A percentile compares a stretch with the other conserved stretches of the same genome.
These are phyloP conservation scores for Tenthredo livida DNA, from an alignment of 2,888 invertebrate species.

Conservation along the genomic window DNA sequence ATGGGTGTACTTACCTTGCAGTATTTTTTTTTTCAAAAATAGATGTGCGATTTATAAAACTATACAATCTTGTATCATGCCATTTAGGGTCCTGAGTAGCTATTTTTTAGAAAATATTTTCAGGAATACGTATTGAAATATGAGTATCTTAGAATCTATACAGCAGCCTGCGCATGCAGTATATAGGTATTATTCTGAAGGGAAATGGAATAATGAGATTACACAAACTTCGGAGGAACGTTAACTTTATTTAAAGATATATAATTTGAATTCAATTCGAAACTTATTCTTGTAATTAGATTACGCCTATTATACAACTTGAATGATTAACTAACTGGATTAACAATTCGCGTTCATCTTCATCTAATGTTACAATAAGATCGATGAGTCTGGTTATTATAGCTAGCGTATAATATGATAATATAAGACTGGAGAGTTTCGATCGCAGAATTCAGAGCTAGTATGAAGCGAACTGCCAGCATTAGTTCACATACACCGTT, in stretches of 20 bases:
- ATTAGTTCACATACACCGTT: background rate
- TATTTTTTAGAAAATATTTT: too few species aligned
- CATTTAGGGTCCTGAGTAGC: too few species aligned
- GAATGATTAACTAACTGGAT: background rate
- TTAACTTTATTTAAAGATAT: background rate
- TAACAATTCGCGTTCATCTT: constrained; percentile 1
- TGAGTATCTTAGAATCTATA: too few species aligned
- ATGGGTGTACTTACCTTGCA: background rate
- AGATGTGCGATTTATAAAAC: background rate
- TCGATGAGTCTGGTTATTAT: background rate
- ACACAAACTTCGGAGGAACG: background rate
- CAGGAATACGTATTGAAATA: too few species aligned
- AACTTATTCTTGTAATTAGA: background rate
- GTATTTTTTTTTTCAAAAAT: background rate
- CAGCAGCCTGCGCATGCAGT: background rate
- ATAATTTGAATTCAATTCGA: background rate
- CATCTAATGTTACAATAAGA: background rate
- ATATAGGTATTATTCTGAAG: background rate
- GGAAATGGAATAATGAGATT: background rate
- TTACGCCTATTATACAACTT: background rate
- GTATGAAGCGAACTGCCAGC: background rate
- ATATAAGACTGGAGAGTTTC: background rate
- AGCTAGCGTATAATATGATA: background rate
- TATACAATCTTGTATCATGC: background rate
- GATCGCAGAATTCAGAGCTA: too few species aligned